Conservation (phyloP, 2,113 vertebrate species). For the Zingel zingel region DNA sequence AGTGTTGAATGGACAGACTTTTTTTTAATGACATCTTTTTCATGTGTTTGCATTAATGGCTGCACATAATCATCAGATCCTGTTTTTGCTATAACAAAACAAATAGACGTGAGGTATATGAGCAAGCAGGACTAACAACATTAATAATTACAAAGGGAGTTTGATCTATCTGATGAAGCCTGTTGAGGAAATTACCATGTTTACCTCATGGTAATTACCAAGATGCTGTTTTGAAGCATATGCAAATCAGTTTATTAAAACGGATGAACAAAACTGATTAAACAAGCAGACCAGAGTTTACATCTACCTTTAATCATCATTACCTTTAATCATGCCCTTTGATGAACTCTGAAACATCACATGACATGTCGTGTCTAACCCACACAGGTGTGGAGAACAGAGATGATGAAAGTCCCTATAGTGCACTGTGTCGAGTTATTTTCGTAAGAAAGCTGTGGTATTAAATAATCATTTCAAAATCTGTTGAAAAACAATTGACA, state of each 20-base stretch:
- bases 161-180: slow-evolving; percentile 55
- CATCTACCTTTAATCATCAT: slow-evolving; percentile 10
- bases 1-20: neutral
- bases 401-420: slow-evolving; percentile 6
- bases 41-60: neutral
- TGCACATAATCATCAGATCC: slow-evolving; percentile 6
- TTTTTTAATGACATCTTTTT: neutral
- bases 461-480: slow-evolving; percentile 3
- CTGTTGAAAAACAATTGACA: neutral
- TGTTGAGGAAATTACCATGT: slow-evolving; percentile 64
- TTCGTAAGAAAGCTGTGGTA: neutral
- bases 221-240: slow-evolving; percentile 71
- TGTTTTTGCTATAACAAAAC: slow-evolving; percentile 8
- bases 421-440: neutral
- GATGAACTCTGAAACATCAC: slow-evolving; percentile 51
- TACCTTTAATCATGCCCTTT: slow-evolving; percentile 53
- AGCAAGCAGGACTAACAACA: slow-evolving; percentile 34
- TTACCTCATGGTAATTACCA: slow-evolving; percentile 68
- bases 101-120: neutral
- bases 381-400: neutral
- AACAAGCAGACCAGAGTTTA: slow-evolving; percentile 54
- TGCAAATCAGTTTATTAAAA: slow-evolving; percentile 74
- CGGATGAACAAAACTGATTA: slow-evolving; percentile 66
- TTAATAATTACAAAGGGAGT: slow-evolving; percentile 44
- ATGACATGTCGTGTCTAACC: neutral